A percentile compares a stretch with the other conserved stretches of the same genome.
Conservation (phyloP, 1,140 invertebrate species). For the Hermetia illucens region DNA sequence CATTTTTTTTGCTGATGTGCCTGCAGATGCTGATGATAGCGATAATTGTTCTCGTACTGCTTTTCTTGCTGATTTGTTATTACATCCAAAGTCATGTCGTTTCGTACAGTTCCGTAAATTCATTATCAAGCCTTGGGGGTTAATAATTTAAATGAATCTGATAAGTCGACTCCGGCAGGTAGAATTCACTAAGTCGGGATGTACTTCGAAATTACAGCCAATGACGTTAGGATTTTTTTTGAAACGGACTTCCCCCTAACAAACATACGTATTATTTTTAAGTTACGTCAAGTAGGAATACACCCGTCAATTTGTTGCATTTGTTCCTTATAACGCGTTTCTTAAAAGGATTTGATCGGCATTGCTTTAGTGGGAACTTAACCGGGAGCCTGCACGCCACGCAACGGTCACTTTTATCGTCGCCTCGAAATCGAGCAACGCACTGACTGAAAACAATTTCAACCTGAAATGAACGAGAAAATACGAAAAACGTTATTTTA, state of each 20-base stretch:
- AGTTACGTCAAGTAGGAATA: not conserved
- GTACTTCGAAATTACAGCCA: no score
- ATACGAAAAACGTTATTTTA: no score
- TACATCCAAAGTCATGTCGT: not conserved
- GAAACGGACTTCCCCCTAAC: not conserved
- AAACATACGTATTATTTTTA: not conserved
- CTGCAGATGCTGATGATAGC: not conserved
- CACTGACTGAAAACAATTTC: no score
- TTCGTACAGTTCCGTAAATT: not conserved
- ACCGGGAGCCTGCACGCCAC: no score
- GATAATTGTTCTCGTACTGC: no score
- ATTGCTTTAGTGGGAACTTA: no score
- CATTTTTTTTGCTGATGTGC: not conserved
- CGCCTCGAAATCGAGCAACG: no score
- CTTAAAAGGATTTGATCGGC: no score
- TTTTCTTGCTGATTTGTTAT: no score
- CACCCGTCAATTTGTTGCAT: not conserved
- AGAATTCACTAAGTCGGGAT: no score
- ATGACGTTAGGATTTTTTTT: not conserved
- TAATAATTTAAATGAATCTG: not conserved
- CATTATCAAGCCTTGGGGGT: not conserved
- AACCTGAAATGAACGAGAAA: no score
- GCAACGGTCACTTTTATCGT: no score
- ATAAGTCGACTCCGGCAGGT: not conserved
- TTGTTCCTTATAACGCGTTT: not conserved